Evolutionary conservation across 1,140 invertebrate species (phyloP).

Genomic region (Cyphomyrmex costatus): DNA sequence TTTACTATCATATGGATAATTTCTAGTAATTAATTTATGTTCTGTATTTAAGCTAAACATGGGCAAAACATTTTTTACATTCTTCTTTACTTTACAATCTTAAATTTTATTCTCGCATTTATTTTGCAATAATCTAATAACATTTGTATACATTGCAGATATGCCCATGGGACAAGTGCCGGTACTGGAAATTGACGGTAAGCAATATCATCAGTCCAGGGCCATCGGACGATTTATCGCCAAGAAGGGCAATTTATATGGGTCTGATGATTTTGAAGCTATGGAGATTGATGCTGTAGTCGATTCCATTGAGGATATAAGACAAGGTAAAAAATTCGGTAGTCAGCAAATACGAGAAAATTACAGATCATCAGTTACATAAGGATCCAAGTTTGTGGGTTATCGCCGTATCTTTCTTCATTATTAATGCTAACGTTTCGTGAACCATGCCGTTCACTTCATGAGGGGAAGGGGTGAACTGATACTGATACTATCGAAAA

Average conservation of each 20-base stretch:
- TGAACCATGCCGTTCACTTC: no score
- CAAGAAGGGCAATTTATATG: constrained; percentile 88
- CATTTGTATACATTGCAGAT: constrained; percentile 82
- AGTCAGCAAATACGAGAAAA: no score
- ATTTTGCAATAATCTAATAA: background rate
- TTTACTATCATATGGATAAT: background rate
- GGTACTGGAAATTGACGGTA: constrained; percentile 90
- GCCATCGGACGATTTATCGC: constrained; percentile 91
- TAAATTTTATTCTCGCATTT: no score
- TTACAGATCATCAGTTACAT: constrained; percentile 17
- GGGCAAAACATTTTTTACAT: no score
- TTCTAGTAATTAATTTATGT: no score
- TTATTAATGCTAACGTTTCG: no score
- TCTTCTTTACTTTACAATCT: no score
- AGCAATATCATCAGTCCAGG: constrained; percentile 89
- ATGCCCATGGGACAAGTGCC: constrained; percentile 91
- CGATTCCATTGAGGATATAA: constrained; percentile 88
- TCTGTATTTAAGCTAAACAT: no score
- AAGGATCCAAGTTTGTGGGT: no score
- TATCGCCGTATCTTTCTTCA: no score
- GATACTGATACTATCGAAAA: no score
- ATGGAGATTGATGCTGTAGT: constrained; percentile 88
- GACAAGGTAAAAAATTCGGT: constrained; percentile 82
- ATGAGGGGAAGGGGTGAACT: no score
- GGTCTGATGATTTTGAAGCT: constrained; percentile 88